A percentile compares a stretch with the other conserved stretches of the same genome.
Conservation (phyloP, 2,113 vertebrate genomes). For the Lucifuga dentata region DNA sequence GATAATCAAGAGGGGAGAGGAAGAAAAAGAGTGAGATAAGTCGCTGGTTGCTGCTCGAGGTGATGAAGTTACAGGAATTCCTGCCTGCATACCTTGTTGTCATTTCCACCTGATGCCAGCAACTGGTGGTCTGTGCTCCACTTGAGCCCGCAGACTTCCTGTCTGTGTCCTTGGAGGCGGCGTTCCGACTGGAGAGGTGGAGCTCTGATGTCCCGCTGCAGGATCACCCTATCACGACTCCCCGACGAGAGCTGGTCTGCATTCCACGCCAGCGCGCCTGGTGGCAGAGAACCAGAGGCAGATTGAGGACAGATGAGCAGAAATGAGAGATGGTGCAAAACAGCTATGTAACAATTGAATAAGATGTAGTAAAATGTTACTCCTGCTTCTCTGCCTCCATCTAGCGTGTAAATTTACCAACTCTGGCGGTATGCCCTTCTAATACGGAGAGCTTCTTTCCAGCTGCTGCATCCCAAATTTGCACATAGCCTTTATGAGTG, state of each 20-base stretch:
- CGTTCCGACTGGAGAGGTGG: conserved; percentile 95
- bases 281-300: not conserved
- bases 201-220: conserved; percentile 94
- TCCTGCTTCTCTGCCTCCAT: not conserved
- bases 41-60: no score
- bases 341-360: conserved; percentile 1
- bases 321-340: conserved; percentile 25
- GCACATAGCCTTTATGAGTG: conserved; percentile 98
- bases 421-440: conserved; percentile 96
- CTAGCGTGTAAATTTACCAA: conserved; percentile 86
- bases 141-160: conserved; percentile 98
- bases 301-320: not conserved
- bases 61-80: not conserved
- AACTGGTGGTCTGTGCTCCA: conserved; percentile 99
- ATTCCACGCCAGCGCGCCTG: conserved; percentile 97
- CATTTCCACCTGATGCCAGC: conserved; percentile 95
- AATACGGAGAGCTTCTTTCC: conserved; percentile 95
- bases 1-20: not conserved
- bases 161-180: conserved; percentile 95
- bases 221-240: conserved; percentile 95
- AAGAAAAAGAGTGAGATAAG: not conserved
- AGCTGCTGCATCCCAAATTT: conserved; percentile 98
- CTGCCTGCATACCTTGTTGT: conserved; percentile 91
- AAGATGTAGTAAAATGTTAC: not conserved
- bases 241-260: conserved; percentile 97